Evolutionary conservation across 1,140 invertebrate species (phyloP), one percentile per base, ranked within the genome.

Genomic region (Goniozus legneri): DNA sequence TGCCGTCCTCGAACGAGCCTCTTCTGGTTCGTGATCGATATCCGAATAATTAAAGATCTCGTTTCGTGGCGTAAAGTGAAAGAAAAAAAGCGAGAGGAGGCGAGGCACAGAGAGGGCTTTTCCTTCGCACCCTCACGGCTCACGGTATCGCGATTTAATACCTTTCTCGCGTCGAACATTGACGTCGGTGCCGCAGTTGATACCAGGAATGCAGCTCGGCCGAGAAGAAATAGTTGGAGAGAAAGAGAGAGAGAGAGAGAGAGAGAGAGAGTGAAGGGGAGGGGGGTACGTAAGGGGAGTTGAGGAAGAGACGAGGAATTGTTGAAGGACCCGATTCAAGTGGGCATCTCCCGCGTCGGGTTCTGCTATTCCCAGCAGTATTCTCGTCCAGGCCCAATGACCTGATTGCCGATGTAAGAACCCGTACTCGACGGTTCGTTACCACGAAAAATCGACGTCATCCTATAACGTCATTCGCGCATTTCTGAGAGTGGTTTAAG

Each of bases 381-480:
- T 42, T 27, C n/a, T 4, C 15, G 47, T 41, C 20, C 38, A 55
- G 18, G 36, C 32, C 33, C 22, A 44, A 57, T 58, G 52, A 58
- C 49, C 47, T 55, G 49, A 60, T 60, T 55, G 44, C 34, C 36
- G 33, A 24, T 36, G 14, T 8, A 46, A 49, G 40, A 41, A 41
- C 22, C n/a, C n/a, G 32, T 46, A 13, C 36, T 44, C 40, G 27
- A 43, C 47, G 44, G 13, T 44, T 47, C 40, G 40, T 51, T 44
- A 47, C 37, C 12, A 42, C 47, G 38, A 40, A n/a, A n/a, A 24
- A 19, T 27, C 10, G 24, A 27, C 24, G 24, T 10, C 4, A 4
- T 4, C 18, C 22, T 37, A 13, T 43, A 14, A 38, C 14, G 18
- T 21, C 18, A 24, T 40, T 24, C 8, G 27, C n/a, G n/a, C 24